A percentile compares a stretch with the other conserved stretches of the same genome.
These are phyloP conservation scores for Phyllostomus discolor DNA, from an alignment of 2,113 vertebrate genomes.

Conservation along the genomic window DNA sequence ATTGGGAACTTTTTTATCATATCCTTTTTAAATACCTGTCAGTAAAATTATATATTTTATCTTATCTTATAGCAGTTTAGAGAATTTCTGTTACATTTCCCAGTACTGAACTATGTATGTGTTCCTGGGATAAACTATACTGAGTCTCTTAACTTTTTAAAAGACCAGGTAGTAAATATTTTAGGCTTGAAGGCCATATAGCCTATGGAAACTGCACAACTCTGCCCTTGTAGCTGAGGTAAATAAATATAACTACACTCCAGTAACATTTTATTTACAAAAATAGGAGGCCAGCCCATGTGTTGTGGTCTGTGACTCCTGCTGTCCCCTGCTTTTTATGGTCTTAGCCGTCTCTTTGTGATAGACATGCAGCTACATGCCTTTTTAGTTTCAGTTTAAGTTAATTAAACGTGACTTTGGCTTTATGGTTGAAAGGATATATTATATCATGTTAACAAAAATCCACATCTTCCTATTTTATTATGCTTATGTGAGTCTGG, in stretches of 20 bases:
- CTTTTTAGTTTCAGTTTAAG: slow-evolving; percentile 1
- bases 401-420: slow-evolving; percentile 13
- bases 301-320: not conserved
- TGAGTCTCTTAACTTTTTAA: not conserved
- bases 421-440: not conserved
- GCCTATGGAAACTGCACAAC: not conserved
- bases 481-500: not conserved
- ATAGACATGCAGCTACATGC: not conserved
- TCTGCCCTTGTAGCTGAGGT: not conserved
- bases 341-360: not conserved
- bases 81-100: not conserved
- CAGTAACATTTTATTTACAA: not conserved
- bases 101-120: not conserved
- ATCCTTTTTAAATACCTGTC: not conserved
- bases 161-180: not conserved
- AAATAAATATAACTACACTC: not conserved
- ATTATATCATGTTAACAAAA: not conserved
- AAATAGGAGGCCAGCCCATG: not conserved
- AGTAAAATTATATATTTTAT: not conserved
- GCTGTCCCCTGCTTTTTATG: not conserved
- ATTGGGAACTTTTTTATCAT: not conserved
- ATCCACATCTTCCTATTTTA: not conserved
- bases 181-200: not conserved
- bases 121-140: not conserved
- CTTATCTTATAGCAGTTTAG: not conserved